These are phyloP conservation scores for Acipenser oxyrinchus DNA, from an alignment of 2,797 vertebrate species.

Conservation along the genomic window DNA sequence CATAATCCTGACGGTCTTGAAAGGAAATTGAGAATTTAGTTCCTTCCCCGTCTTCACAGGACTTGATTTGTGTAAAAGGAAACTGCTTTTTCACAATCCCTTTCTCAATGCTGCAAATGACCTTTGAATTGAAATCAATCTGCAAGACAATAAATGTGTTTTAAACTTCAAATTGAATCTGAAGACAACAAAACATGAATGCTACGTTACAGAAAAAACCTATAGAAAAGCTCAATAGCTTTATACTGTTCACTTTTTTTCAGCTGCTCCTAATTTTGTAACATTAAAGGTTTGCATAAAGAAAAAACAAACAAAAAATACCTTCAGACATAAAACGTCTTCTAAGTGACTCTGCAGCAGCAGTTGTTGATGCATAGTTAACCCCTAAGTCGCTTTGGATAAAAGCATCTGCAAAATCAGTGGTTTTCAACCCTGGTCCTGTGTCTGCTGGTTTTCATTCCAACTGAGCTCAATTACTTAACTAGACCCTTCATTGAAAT, in stretches of 20 bases:
- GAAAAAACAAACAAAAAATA: too few relatives aligned
- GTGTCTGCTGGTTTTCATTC: too few relatives aligned
- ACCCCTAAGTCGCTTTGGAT: too few relatives aligned
- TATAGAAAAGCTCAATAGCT: neutral
- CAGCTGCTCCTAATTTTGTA: too few relatives aligned
- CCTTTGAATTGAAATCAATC: conserved; percentile 65
- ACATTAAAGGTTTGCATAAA: too few relatives aligned
- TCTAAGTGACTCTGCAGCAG: too few relatives aligned
- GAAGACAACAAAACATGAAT: neutral
- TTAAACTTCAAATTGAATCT: neutral
- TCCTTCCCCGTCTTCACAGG: conserved; percentile 53
- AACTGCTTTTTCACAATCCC: conserved; percentile 67
- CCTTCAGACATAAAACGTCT: too few relatives aligned
- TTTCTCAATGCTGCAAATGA: conserved; percentile 70
- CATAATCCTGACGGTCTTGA: conserved; percentile 55
- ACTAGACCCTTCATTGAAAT: too few relatives aligned
- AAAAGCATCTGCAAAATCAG: too few relatives aligned
- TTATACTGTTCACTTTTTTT: neutral
- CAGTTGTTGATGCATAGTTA: too few relatives aligned
- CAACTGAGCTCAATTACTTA: too few relatives aligned
- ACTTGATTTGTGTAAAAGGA: conserved; percentile 58
- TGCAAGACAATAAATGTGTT: conserved; percentile 24
- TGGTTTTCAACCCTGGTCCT: too few relatives aligned
- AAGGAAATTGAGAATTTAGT: conserved; percentile 56
- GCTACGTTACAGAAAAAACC: neutral